Percentiles rank a stretch among this genome's conserved stretches.
phyloP scores from a whole-genome alignment of 1,140 invertebrate genomes.

The Drosophila tani region DNA sequence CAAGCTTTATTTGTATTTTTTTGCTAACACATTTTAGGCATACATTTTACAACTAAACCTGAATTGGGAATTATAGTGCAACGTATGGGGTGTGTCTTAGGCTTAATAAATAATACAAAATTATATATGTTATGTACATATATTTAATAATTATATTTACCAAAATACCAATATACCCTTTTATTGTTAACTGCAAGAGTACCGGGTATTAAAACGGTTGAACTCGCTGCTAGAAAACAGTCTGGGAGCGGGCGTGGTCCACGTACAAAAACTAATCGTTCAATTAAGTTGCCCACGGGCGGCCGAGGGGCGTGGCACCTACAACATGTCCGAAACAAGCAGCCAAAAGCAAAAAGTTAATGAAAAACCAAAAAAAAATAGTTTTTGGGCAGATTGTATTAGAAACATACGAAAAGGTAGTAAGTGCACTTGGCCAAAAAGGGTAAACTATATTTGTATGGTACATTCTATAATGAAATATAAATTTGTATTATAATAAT shows the following conservation, averaged over 20 bases:
- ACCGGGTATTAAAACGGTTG: conserved; percentile 6
- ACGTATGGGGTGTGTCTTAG: too few species aligned
- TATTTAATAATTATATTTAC: neutral
- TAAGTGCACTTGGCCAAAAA: neutral
- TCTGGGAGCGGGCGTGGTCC: conserved; percentile 34
- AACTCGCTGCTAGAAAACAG: neutral
- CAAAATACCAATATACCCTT: neutral
- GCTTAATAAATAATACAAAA: too few species aligned
- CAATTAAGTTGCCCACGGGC: conserved; percentile 68
- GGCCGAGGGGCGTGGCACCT: conserved; percentile 14
- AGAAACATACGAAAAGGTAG: conserved; percentile 13
- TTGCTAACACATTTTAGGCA: neutral
- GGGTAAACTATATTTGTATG: too few species aligned
- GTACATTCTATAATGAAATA: too few species aligned
- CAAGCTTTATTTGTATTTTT: too few species aligned
- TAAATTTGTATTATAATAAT: too few species aligned
- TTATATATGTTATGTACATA: too few species aligned
- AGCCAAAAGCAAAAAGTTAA: conserved; percentile 67
- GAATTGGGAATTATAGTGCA: neutral
- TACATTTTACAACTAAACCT: neutral
- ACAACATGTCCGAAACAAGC: conserved; percentile 68
- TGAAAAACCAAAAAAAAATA: conserved; percentile 48
- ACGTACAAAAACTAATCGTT: conserved; percentile 81
- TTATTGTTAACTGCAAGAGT: neutral
- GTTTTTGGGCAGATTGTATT: conserved; percentile 27